Percentiles rank a stretch among this genome's conserved stretches.
Conservation (phyloP, 2,797 vertebrate genomes). For the Cygnus olor region DNA sequence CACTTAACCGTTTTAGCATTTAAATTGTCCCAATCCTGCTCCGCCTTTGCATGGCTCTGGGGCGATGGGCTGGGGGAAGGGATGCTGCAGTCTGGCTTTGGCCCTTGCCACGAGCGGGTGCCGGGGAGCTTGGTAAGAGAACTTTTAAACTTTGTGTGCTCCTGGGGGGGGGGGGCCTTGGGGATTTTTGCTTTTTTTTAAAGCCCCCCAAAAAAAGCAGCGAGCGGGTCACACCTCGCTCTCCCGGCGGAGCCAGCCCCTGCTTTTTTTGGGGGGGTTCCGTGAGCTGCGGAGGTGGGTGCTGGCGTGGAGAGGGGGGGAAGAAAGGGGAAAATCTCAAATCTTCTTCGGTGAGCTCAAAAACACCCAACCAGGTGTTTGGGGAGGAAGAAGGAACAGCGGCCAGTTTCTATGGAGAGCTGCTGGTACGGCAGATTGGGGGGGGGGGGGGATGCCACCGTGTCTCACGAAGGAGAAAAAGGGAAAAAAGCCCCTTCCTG, state of each 20-base stretch:
- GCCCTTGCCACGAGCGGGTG: background rate
- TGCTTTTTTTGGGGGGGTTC: background rate
- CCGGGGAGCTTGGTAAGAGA: background rate
- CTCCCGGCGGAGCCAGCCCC: no score
- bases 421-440: accelerated
- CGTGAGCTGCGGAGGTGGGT: background rate
- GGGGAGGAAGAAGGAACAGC: background rate
- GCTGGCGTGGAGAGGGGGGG: accelerated
- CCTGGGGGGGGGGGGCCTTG: no score
- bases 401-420: background rate
- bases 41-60: background rate
- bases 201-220: background rate
- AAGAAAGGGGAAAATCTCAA: no score
- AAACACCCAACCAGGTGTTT: accelerated
- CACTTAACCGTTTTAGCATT: conserved; percentile 50
- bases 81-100: background rate
- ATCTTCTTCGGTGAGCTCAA: background rate
- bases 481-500: background rate
- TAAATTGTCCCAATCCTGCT: background rate
- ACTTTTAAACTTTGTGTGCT: background rate
- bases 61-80: conserved; percentile 8
- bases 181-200: background rate
- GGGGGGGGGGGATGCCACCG: accelerated
- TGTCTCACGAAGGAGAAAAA: no score
- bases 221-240: background rate